A percentile compares a stretch with the other conserved stretches of the same genome.
Conservation (phyloP, 1,140 invertebrate species). For the Leptopilina clavipes region DNA sequence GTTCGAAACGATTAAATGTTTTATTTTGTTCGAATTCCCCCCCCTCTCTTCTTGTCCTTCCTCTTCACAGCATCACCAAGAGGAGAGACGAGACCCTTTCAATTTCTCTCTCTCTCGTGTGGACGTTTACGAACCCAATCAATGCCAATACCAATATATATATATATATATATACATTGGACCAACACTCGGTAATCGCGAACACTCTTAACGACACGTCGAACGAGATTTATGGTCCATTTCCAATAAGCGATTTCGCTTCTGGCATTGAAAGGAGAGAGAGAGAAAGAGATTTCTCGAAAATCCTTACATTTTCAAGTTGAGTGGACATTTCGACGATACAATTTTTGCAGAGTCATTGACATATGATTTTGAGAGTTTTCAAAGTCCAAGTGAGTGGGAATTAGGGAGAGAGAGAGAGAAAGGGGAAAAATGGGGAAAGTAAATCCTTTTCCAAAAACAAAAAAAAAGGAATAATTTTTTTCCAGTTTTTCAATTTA, state of each 20-base stretch:
- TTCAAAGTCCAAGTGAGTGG: not conserved
- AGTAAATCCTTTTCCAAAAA: too few species aligned
- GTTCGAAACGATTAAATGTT: constrained; percentile 51
- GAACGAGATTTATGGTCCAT: constrained; percentile 41
- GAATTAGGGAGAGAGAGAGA: too few species aligned
- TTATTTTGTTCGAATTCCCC: constrained; percentile 45
- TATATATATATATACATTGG: not conserved
- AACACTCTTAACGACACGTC: constrained; percentile 37
- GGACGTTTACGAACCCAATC: not conserved
- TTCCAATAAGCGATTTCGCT: constrained; percentile 31
- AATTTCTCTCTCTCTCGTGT: not conserved
- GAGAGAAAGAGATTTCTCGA: constrained; percentile 26
- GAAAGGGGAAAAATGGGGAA: too few species aligned
- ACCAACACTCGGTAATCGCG: constrained; percentile 18
- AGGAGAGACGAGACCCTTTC: not conserved
- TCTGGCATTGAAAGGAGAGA: constrained; percentile 26
- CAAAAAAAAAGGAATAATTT: too few species aligned
- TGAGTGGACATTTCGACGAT: constrained; percentile 30
- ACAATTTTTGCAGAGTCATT: not conserved
- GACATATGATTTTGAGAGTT: not conserved
- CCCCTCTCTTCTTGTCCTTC: not conserved
- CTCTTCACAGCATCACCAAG: too few species aligned
- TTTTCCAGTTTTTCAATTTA: too few species aligned
- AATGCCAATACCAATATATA: not conserved
- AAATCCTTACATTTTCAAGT: not conserved